phyloP scores from a whole-genome alignment of 2,113 vertebrate genomes.

The Nesogale talazaci region DNA sequence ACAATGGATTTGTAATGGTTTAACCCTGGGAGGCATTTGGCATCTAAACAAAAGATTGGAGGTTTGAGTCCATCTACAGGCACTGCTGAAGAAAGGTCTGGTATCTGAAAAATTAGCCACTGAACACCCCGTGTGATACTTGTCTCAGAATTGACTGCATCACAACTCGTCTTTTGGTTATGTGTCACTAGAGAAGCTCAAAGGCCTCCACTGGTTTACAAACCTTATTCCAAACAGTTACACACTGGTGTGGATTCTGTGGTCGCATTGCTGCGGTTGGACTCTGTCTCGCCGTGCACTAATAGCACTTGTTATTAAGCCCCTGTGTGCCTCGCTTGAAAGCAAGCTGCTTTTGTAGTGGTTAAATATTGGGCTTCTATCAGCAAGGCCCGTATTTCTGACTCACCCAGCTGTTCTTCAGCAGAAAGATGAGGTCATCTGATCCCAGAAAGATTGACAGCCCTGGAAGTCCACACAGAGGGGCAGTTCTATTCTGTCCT shows the following conservation, averaged over 20 bases:
- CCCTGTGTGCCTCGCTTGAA: background rate
- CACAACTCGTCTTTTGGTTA: background rate
- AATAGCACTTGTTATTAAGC: background rate
- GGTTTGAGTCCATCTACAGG: background rate
- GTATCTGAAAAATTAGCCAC: background rate
- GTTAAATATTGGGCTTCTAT: too few species aligned
- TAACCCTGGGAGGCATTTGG: background rate
- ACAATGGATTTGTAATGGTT: background rate
- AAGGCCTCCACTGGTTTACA: background rate
- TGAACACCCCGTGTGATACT: background rate
- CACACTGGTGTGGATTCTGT: background rate
- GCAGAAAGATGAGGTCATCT: too few species aligned
- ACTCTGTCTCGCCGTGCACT: background rate
- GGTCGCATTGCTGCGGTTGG: background rate
- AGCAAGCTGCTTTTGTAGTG: too few species aligned
- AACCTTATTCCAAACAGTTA: background rate
- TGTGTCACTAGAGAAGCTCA: background rate
- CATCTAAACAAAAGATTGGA: background rate
- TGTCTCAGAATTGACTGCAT: background rate
- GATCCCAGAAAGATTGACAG: too few species aligned
- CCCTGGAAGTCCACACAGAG: too few species aligned
- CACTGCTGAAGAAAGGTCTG: background rate
- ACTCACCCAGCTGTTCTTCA: too few species aligned
- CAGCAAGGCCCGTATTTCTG: too few species aligned
- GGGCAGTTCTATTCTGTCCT: too few species aligned